Conservation (phyloP, 92 coral and sea anemone species). For the Virgularia gustaviana region DNA sequence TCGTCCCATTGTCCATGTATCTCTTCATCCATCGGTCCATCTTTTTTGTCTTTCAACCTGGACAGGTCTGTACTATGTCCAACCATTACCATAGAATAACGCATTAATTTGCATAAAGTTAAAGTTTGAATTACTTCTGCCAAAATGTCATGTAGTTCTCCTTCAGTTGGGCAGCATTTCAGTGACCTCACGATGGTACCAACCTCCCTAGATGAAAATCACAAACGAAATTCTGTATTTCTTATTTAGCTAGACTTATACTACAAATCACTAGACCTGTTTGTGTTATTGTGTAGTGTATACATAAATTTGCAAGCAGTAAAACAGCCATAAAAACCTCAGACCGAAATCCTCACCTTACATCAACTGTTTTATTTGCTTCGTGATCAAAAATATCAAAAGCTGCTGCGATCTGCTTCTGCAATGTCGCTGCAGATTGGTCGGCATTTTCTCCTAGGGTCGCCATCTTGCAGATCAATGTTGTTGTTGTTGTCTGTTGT, state of each 20-base stretch:
- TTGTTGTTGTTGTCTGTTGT: no score
- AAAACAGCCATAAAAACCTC: neutral
- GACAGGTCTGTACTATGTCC: neutral
- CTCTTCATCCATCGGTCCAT: no score
- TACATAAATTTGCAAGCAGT: neutral
- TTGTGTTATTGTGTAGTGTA: neutral
- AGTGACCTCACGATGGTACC: slow-evolving; percentile 96
- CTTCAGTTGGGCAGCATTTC: slow-evolving; percentile 97
- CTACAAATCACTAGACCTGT: neutral
- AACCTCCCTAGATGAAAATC: slow-evolving; percentile 67
- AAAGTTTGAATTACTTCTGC: slow-evolving; percentile 62
- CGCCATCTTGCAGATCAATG: slow-evolving; percentile 78
- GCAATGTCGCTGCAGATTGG: slow-evolving; percentile 81
- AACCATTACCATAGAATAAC: neutral
- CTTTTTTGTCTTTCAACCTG: no score
- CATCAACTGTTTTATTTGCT: slow-evolving; percentile 98
- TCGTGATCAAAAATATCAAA: slow-evolving; percentile 98
- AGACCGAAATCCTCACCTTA: slow-evolving; percentile 68
- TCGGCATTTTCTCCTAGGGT: slow-evolving; percentile 70
- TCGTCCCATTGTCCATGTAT: neutral
- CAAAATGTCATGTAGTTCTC: slow-evolving; percentile 94
- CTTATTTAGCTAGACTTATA: neutral
- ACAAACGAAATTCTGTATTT: neutral
- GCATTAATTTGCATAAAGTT: neutral
- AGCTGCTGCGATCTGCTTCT: slow-evolving; percentile 81